Evolutionary conservation across 2,113 vertebrate genomes (phyloP).

Genomic region (Rhadina sibilatrix): DNA sequence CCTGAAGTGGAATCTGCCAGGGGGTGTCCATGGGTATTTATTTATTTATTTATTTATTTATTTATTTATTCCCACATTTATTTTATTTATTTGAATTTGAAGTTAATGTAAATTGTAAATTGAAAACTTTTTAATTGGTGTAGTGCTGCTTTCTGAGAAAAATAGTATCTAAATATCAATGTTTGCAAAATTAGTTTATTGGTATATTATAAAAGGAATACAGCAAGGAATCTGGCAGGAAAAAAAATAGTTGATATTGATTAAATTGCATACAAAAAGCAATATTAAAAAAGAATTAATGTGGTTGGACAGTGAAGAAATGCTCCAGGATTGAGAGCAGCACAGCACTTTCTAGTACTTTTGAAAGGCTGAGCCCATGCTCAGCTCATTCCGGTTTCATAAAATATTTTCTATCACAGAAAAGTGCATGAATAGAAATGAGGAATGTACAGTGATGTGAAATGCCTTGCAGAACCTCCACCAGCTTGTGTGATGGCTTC

Average conservation of each 20-base stretch:
- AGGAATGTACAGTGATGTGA: fast-evolving
- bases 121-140: background rate
- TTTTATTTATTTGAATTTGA: background rate
- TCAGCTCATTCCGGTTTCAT: background rate
- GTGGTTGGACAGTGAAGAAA: background rate
- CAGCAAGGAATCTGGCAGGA: background rate
- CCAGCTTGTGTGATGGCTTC: background rate
- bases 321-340: background rate
- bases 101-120: background rate
- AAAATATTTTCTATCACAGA: background rate
- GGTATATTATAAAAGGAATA: background rate
- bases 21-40: background rate
- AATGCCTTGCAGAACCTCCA: background rate
- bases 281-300: background rate
- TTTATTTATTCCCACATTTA: background rate
- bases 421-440: background rate
- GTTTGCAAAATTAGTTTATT: background rate
- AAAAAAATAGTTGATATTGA: background rate
- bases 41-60: background rate
- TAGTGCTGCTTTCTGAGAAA: background rate
- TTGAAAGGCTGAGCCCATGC: background rate
- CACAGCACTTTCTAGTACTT: background rate
- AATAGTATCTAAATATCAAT: background rate
- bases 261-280: background rate
- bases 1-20: background rate